Conservation (phyloP, 2,113 vertebrate genomes). For the Thermophis baileyi region DNA sequence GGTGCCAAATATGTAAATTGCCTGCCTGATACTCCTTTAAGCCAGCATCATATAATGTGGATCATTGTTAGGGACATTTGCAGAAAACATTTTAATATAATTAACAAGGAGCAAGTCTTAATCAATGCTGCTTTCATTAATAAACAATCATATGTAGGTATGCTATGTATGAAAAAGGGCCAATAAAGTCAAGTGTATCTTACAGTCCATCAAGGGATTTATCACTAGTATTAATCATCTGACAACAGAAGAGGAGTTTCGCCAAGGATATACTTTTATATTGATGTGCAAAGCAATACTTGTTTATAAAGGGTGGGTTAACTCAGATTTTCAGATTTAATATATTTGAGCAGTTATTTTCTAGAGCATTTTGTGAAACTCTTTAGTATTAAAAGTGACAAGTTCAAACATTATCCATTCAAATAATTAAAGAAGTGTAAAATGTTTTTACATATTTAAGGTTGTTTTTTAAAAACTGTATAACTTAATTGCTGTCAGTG, state of each 20-base stretch:
- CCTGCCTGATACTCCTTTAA: conserved; percentile 37
- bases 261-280: conserved; percentile 28
- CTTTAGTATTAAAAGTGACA: conserved; percentile 26
- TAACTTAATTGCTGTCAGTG: conserved; percentile 28
- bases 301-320: neutral
- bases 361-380: conserved; percentile 31
- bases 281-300: neutral
- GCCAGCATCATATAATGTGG: conserved; percentile 30
- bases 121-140: neutral
- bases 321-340: conserved; percentile 25
- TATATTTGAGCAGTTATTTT: conserved; percentile 22
- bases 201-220: conserved; percentile 1
- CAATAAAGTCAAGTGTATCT: neutral
- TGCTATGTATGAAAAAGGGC: neutral
- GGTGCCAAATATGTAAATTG: conserved; percentile 38
- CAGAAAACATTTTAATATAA: neutral
- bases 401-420: conserved; percentile 29
- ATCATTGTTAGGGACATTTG: conserved; percentile 3
- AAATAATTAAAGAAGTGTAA: conserved; percentile 32
- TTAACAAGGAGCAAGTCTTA: neutral
- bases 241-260: conserved; percentile 4
- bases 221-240: conserved; percentile 26
- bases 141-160: conserved; percentile 15
- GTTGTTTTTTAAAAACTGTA: conserved; percentile 3
- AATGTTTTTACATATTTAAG: conserved; percentile 22